phyloP scores from a whole-genome alignment of 1,140 invertebrate species.

The Samia ricini region DNA sequence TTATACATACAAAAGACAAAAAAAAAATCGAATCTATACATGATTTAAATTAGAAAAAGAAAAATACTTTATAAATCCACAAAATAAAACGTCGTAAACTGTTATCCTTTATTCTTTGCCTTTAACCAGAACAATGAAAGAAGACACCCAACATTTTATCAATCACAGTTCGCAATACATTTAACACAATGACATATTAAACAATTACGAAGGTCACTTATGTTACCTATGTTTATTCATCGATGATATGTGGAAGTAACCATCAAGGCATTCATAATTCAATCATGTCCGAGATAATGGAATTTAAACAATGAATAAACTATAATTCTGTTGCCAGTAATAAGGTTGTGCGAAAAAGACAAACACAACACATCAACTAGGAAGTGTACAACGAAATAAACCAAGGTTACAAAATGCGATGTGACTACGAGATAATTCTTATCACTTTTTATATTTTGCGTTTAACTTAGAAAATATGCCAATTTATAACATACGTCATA shows the following conservation, averaged over 20 bases:
- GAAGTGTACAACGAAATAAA: constrained; percentile 23
- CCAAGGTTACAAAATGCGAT: constrained; percentile 20
- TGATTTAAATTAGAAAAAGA: no score
- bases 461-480: constrained; percentile 1
- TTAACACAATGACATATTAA: not conserved
- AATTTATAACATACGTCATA: not conserved
- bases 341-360: constrained; percentile 11
- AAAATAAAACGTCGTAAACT: no score
- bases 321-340: not conserved
- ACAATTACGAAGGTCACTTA: not conserved
- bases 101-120: no score
- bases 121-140: not conserved
- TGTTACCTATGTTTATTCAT: not conserved
- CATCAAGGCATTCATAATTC: not conserved
- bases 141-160: not conserved
- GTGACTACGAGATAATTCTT: constrained; percentile 27
- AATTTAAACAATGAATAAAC: not conserved
- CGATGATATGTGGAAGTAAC: not conserved
- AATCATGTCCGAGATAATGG: not conserved
- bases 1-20: no score
- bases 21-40: no score
- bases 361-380: constrained; percentile 14
- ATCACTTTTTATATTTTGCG: constrained; percentile 20
- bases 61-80: no score
- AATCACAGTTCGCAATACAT: not conserved